Evolutionary conservation across 1,140 invertebrate species (phyloP), one percentile per base, ranked within the genome.

Genomic region (Chrysopa pallens): DNA sequence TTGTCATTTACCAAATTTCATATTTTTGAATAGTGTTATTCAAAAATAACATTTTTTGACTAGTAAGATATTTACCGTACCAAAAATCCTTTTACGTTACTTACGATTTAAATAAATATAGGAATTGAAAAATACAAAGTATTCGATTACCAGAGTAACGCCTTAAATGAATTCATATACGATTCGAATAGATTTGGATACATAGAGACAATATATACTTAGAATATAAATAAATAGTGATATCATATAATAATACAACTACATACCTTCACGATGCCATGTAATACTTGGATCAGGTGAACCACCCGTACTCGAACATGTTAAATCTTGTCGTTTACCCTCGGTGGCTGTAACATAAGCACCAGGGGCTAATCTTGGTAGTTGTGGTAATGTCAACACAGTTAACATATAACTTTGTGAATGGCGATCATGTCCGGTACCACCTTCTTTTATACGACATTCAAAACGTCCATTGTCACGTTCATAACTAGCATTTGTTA

Each of bases 381-480:
- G 70, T 40, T 81, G 80, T 0, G 89, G 89, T 8, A 78, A 73
- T 14, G 84, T 81, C 6, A 94, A 68, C 9, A 94, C 88, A 6
- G 86, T 90, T 39, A 94, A 66, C 37, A 76, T 74, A 52, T 89
- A 79, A 29, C 76, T 76, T 60, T 89, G 84, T 42, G 79, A 76
- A 63, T 89, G 84, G 14, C 90, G 66, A 54, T 85, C 83, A 7
- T 73, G 69, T 1, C 88, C 88, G 8, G 79, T 85, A 8, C 85
- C 84, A 23, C 73, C 76, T 17, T 80, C 80, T 59, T 90, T 91
- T 36, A 91, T 72, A 14, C 82, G 74, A 56, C 89, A 94, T 64
- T 90, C 86, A 64, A 92, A 93, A 47, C 79, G 74, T 6, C 88
- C 89, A 56, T 93, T 90, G 63, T 94, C 88, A 1, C 84, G 69